These are phyloP conservation scores for Nemurella pictetii DNA, from an alignment of 2,888 invertebrate genomes.

Conservation along the genomic window DNA sequence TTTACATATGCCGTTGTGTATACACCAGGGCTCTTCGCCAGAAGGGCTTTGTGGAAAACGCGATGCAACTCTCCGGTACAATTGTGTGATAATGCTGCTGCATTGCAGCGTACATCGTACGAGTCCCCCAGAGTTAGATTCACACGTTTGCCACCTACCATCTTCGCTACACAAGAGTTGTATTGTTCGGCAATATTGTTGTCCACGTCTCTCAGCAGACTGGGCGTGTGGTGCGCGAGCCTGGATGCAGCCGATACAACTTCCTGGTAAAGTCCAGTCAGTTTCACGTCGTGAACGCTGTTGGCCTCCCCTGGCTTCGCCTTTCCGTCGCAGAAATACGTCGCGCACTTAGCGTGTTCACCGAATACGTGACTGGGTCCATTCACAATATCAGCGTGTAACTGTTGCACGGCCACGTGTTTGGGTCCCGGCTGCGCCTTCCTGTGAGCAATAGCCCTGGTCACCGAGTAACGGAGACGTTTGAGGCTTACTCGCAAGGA, in stretches of 20 bases:
- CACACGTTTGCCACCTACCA: constrained; percentile 33
- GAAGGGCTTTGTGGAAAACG: not conserved
- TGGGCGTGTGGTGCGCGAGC: no score
- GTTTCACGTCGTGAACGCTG: constrained; percentile 3
- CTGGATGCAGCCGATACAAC: constrained; percentile 26
- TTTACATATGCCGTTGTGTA: not conserved
- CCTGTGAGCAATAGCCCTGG: constrained; percentile 24
- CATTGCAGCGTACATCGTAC: constrained; percentile 29
- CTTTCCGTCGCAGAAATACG: constrained; percentile 31
- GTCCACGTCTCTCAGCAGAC: constrained; percentile 30
- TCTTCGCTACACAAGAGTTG: constrained; percentile 28
- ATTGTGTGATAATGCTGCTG: not conserved
- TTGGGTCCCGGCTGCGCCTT: not conserved
- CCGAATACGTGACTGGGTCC: constrained; percentile 38
- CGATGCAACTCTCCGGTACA: not conserved
- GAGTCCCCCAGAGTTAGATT: constrained; percentile 26
- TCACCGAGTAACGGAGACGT: constrained; percentile 31
- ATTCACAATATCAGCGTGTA: constrained; percentile 28
- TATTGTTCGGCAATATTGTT: constrained; percentile 29
- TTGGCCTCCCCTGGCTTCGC: constrained; percentile 31
- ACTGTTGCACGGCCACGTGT: not conserved
- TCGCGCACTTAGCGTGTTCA: constrained; percentile 31
- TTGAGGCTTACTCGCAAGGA: not conserved
- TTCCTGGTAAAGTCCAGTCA: constrained; percentile 28
- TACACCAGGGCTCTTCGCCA: not conserved